Evolutionary conservation across 2,797 vertebrate species (phyloP).

Genomic region (Scarus forsteni): DNA sequence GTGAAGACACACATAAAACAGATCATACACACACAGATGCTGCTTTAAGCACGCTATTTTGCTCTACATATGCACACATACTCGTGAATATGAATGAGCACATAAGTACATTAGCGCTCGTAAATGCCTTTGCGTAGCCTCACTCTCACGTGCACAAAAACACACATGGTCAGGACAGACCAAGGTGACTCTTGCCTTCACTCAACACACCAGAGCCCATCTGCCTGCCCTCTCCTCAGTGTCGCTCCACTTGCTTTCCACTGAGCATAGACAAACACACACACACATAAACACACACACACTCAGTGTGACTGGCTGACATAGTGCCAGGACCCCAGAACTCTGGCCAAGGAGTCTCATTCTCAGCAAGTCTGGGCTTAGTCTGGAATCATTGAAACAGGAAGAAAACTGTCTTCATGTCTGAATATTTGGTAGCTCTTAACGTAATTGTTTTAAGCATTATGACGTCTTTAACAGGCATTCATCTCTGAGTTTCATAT

Average conservation of each 20-base stretch:
- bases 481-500: too few species aligned
- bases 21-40: conserved; percentile 8
- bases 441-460: not conserved
- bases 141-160: not conserved
- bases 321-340: conserved; percentile 61
- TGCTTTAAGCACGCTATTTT: conserved; percentile 12
- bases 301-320: conserved; percentile 58
- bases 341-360: conserved; percentile 57
- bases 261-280: conserved; percentile 47
- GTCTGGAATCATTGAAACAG: conserved; percentile 64
- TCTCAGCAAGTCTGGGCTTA: conserved; percentile 57
- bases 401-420: conserved; percentile 41
- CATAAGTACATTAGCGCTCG: conserved; percentile 48
- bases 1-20: conserved; percentile 40
- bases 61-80: conserved; percentile 28
- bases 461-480: not conserved
- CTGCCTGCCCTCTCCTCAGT: conserved; percentile 65
- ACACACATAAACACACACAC: conserved; percentile 37
- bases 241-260: conserved; percentile 53
- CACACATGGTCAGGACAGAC: conserved; percentile 67
- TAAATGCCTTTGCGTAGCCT: conserved; percentile 20
- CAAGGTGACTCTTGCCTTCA: conserved; percentile 82
- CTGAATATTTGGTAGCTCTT: conserved; percentile 39
- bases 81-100: conserved; percentile 47
- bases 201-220: conserved; percentile 73